Evolutionary conservation across 2,113 vertebrate genomes (phyloP), one percentile per base, ranked within the genome.

Genomic region (Tautogolabrus adspersus): DNA sequence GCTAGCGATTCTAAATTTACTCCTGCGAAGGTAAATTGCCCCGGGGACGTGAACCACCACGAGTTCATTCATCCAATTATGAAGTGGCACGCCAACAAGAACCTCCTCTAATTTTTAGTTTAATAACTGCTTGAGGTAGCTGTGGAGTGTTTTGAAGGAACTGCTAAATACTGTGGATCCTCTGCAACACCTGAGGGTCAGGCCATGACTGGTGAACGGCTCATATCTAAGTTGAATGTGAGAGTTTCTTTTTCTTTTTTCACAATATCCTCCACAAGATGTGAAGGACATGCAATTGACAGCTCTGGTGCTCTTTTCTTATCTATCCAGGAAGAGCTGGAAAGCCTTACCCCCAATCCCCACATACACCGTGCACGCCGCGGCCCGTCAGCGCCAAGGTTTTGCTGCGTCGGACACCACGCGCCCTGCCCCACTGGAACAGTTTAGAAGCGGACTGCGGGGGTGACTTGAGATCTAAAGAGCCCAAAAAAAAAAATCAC

Each of bases 1-100:
- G 42, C 46, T 4, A 60, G 70, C 15, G 1, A 71, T 81, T 85
- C 59, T 87, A 74, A 75, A 88, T 81, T 86, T 84, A 81, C 81
- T 67, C 30, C 77, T 66, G 87, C 40, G 68, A 75, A 83, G 71
- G 79, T 71, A 87, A 87, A 81, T 74, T 74, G 59, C 81, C 74
- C 75, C 54, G 21, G 65, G 81, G 81, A 52, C 77, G 13, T 26
- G 60, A 58, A 21, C 55, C 23, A 44, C 38, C 16, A 21, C 77
- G 72, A 72, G 72, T 87, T 85, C 44, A 85, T 70, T 84, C 58
- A 51, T 54, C 60, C 79, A 85, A 81, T 88, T 82, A 82, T 82
- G 66, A 86, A 77, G 66, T 72, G 76, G 67, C 57, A 68, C 55
- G 37, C 49, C 19, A 85, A 73, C 15, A 71, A 79, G 79, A 63